Conservation (phyloP, 2,888 invertebrate species). For the Euzophera pinguis region DNA sequence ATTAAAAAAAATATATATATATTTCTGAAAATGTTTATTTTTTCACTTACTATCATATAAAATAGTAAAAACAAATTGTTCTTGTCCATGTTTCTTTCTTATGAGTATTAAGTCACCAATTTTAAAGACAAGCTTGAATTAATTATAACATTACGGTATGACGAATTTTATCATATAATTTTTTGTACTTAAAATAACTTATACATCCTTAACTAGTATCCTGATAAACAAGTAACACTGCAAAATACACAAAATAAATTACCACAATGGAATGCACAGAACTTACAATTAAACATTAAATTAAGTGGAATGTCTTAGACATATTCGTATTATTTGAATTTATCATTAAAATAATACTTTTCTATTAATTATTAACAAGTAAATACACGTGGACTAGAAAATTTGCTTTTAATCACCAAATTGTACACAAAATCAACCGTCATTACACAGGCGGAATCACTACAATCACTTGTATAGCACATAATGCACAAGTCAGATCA, state of each 20-base stretch:
- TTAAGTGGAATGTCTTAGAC: neutral
- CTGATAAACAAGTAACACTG: too few relatives aligned
- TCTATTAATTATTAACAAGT: neutral
- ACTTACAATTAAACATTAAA: neutral
- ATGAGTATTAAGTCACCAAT: slow-evolving; percentile 46
- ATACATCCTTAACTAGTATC: too few relatives aligned
- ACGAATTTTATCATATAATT: neutral
- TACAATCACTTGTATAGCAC: neutral
- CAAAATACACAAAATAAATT: too few relatives aligned
- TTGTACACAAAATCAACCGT: slow-evolving; percentile 16
- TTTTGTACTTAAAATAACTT: too few relatives aligned
- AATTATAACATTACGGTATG: slow-evolving; percentile 21
- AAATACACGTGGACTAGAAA: slow-evolving; percentile 1
- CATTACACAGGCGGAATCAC: slow-evolving; percentile 11
- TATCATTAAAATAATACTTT: too few relatives aligned
- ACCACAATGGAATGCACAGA: too few relatives aligned
- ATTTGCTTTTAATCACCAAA: slow-evolving; percentile 26
- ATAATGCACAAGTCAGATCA: neutral
- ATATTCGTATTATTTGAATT: too few relatives aligned
- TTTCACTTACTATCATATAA: slow-evolving; percentile 40
- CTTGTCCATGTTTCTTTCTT: slow-evolving; percentile 58
- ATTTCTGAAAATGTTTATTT: slow-evolving; percentile 30
- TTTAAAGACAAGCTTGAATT: neutral
- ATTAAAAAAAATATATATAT: neutral
- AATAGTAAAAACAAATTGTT: slow-evolving; percentile 42